Evolutionary conservation across 2,888 invertebrate genomes (phyloP).

Genomic region (Leptinotarsa tumamoca): DNA sequence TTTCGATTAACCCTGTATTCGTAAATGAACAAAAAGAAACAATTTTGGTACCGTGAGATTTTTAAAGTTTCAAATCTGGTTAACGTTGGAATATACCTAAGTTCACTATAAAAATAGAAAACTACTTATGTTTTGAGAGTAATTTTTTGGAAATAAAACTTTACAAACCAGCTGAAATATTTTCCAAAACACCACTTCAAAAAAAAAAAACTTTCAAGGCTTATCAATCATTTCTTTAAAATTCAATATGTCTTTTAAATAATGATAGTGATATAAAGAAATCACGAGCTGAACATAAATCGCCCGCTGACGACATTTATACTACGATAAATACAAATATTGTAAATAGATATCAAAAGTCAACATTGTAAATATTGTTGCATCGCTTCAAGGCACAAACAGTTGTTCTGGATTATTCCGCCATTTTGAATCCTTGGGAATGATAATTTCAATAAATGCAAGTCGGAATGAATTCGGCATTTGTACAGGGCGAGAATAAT

Average conservation of each 20-base stretch:
- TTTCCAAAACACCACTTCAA: background rate
- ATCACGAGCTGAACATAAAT: constrained; percentile 10
- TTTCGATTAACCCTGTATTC: background rate
- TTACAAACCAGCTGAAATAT: background rate
- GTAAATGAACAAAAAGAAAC: background rate
- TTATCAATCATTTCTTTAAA: background rate
- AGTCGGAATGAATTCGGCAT: constrained; percentile 39
- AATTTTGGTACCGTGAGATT: background rate
- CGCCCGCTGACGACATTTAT: constrained; percentile 32
- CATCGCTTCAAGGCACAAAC: constrained; percentile 41
- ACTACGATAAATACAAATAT: constrained; percentile 34
- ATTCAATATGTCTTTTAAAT: background rate
- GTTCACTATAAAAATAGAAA: constrained; percentile 6
- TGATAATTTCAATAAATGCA: constrained; percentile 41
- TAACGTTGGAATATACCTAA: background rate
- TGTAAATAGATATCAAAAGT: constrained; percentile 38
- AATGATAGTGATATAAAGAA: background rate
- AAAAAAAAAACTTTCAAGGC: background rate
- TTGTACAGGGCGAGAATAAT: constrained; percentile 14
- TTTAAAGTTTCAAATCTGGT: background rate
- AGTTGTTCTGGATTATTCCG: constrained; percentile 30
- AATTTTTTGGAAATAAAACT: background rate
- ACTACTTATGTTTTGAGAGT: background rate
- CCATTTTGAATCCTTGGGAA: constrained; percentile 27
- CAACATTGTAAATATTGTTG: constrained; percentile 32